A percentile compares a stretch with the other conserved stretches of the same genome.
phyloP scores from a whole-genome alignment of 2,888 invertebrate species.

The Eucriotettix oculatus region DNA sequence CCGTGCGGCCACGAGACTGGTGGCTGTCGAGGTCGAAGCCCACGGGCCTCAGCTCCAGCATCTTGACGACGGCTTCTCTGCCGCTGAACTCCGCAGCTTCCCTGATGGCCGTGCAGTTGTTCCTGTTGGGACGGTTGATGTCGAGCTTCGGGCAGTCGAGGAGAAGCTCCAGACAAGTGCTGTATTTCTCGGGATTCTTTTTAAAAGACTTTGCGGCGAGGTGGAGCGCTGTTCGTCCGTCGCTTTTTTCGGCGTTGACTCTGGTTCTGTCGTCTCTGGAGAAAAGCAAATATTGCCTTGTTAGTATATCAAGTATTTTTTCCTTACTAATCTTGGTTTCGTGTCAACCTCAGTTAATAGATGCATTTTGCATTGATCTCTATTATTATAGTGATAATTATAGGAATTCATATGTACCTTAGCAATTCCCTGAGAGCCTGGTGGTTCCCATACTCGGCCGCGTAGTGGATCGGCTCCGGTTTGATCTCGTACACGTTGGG shows the following conservation, averaged over 20 bases:
- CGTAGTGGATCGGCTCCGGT: background rate
- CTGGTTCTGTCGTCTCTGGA: too few relatives aligned
- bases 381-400: too few relatives aligned
- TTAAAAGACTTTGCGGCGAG: background rate
- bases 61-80: background rate
- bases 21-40: background rate
- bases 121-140: background rate
- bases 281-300: too few relatives aligned
- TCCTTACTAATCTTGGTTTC: too few relatives aligned
- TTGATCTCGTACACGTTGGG: background rate
- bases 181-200: background rate
- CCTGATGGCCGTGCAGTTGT: background rate
- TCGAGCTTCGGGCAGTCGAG: background rate
- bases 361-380: too few relatives aligned
- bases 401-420: background rate
- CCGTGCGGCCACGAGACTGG: background rate
- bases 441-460: background rate
- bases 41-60: background rate
- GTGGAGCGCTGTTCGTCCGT: background rate
- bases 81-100: background rate
- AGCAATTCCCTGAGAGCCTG: background rate
- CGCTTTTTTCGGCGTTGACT: background rate
- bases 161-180: background rate
- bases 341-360: too few relatives aligned
- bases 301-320: too few relatives aligned